Base-by-base conservation (phyloP, 2,113 vertebrate genomes). In the Gopherus evgoodei region DNA sequence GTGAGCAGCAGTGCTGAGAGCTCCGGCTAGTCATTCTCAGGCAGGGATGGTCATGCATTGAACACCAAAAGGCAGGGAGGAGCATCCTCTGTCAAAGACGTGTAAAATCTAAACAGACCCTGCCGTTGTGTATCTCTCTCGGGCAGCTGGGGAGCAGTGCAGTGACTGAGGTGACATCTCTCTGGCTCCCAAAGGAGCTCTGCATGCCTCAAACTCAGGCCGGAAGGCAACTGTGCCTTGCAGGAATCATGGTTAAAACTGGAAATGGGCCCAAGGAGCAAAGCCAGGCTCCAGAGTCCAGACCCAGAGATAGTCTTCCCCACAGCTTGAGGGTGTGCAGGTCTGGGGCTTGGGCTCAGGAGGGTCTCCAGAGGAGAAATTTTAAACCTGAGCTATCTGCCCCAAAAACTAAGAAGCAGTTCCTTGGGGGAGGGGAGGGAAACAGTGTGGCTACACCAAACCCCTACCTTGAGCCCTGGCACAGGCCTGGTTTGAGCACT, bases 161-260 rank as follows among this genome's bases (percentile, higher is more conserved):
- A 56, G 47, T 85, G 83, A 50, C 56, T 85, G 56, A 80, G 24
- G 79, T 69, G 57, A 54, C 75, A 19, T 89, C n/a, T n/a, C 38
- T 29, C 31, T 62, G 53, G 54, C 49, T 79, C 69, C 72, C 72
- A 62, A 84, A 44, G 44, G 54, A 52, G 22, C 76, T 29, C 84
- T 38, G 78, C 0, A 35, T 6, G 0, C 88, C 88, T 31, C 1
- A 0, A 49, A 12, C 83, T 72, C 5, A 6, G 59, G 81, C 44
- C 0, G 0, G 52, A 84, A 93, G 57, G 42, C 35, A 44, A 42
- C 65, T 24, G 22, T 42, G 25, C 54, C 59, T 62, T 84, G 79
- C 89, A 90, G 44, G 35, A 52, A n/a, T 84, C 49, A 8, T 42
- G 54, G 50, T 52, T 78, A 79, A 84, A 84, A 62, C 35, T 84